A percentile compares a stretch with the other conserved stretches of the same genome.
These are phyloP conservation scores for Opisthograptis luteolata DNA, from an alignment of 2,888 invertebrate species.

Conservation along the genomic window DNA sequence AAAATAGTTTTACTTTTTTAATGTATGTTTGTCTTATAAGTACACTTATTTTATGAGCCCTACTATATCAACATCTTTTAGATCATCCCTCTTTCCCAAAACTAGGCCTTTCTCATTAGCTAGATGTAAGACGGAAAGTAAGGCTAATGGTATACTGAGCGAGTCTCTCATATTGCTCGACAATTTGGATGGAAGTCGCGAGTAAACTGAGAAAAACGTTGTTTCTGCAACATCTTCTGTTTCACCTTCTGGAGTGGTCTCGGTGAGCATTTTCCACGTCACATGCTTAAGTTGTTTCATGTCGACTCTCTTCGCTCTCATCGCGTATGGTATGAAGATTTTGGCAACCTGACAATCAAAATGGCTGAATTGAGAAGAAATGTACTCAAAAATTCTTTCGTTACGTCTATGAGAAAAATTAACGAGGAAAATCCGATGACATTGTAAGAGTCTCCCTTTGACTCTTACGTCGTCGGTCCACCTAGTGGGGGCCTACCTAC, in stretches of 20 bases:
- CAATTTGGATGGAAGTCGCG: slow-evolving; percentile 82
- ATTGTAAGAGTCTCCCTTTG: too few relatives aligned
- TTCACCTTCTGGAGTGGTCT: slow-evolving; percentile 55
- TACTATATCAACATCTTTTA: slow-evolving; percentile 80
- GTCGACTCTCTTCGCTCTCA: slow-evolving; percentile 93
- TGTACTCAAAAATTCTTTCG: too few relatives aligned
- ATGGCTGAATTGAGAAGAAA: too few relatives aligned
- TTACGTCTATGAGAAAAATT: too few relatives aligned
- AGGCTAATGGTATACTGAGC: slow-evolving; percentile 90
- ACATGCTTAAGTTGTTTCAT: slow-evolving; percentile 92
- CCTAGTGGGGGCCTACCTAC: too few relatives aligned
- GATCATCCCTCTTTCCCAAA: slow-evolving; percentile 76
- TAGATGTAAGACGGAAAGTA: slow-evolving; percentile 92
- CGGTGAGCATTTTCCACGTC: slow-evolving; percentile 87
- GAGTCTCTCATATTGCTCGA: slow-evolving; percentile 87
- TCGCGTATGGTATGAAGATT: slow-evolving; percentile 91
- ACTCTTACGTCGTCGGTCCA: too few relatives aligned
- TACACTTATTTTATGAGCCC: slow-evolving; percentile 59
- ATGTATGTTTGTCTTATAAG: background rate
- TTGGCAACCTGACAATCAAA: slow-evolving; percentile 84
- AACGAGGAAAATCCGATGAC: too few relatives aligned
- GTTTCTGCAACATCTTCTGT: slow-evolving; percentile 70
- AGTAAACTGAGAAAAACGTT: slow-evolving; percentile 84
- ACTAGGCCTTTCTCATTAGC: slow-evolving; percentile 91
- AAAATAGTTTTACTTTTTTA: too few relatives aligned